These are phyloP conservation scores for Gyps fulvus DNA, from an alignment of 2,113 vertebrate species.

Conservation along the genomic window DNA sequence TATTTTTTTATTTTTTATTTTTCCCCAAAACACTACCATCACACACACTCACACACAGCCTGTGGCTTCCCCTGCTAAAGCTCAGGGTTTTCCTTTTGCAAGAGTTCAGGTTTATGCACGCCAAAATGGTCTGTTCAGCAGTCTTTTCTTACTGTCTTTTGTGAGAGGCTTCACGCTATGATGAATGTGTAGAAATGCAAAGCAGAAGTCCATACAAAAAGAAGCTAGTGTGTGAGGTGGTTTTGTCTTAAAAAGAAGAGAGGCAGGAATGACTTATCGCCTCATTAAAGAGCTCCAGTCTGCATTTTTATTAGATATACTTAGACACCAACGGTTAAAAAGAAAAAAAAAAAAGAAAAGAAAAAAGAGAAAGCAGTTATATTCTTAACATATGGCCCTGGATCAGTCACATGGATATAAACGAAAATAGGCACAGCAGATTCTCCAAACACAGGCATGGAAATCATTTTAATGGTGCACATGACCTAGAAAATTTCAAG, in stretches of 20 bases:
- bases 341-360: neutral
- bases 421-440: neutral
- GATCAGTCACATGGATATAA: neutral
- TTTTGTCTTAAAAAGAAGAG: neutral
- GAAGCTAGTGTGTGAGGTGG: conserved; percentile 7
- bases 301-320: conserved; percentile 31
- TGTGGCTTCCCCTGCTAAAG: neutral
- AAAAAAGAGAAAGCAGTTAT: neutral
- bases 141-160: conserved; percentile 20
- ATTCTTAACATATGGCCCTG: neutral
- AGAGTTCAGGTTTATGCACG: neutral
- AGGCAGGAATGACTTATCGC: neutral
- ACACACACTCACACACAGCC: neutral
- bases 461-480: neutral
- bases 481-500: neutral
- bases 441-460: neutral
- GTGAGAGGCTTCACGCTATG: conserved; percentile 1
- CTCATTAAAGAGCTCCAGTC: conserved; percentile 5
- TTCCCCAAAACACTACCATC: neutral
- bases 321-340: neutral
- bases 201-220: conserved; percentile 18
- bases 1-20: neutral
- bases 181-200: conserved; percentile 40
- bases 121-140: neutral
- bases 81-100: neutral